Evolutionary conservation across 2,888 invertebrate genomes (phyloP).

Genomic region (Eilema caniola): DNA sequence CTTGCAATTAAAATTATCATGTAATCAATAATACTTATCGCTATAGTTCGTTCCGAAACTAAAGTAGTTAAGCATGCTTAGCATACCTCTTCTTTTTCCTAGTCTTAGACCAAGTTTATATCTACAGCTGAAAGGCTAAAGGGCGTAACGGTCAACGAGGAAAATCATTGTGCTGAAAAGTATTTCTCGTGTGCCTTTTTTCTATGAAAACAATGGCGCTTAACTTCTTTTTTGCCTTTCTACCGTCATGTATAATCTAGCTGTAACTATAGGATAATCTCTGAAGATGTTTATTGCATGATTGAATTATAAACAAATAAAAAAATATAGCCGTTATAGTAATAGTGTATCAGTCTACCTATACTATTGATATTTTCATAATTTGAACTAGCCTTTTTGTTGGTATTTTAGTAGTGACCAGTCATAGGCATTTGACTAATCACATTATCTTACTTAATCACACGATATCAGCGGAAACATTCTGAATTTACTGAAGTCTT

Average conservation of each 20-base stretch:
- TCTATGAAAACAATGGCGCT: too few relatives aligned
- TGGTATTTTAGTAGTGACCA: background rate
- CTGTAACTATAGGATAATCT: background rate
- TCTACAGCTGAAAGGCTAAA: too few relatives aligned
- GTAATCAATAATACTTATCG: background rate
- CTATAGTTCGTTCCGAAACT: background rate
- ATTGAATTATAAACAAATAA: too few relatives aligned
- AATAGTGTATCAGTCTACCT: background rate
- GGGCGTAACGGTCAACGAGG: too few relatives aligned
- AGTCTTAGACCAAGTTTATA: background rate
- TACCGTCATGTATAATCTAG: background rate
- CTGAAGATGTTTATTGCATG: background rate
- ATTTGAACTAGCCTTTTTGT: background rate
- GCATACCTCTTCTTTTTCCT: background rate
- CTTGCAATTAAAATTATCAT: background rate
- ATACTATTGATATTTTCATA: background rate
- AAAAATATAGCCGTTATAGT: too few relatives aligned
- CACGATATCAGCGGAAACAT: background rate
- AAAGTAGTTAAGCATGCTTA: background rate
- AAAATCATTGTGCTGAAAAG: too few relatives aligned
- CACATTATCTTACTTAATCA: background rate
- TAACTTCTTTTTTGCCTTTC: too few relatives aligned
- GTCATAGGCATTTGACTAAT: background rate
- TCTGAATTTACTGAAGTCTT: background rate
- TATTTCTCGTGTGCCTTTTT: too few relatives aligned